Percentiles rank a stretch among this genome's conserved stretches.
These are phyloP conservation scores for Tapirus indicus DNA, from an alignment of 2,797 vertebrate genomes.

Conservation along the genomic window DNA sequence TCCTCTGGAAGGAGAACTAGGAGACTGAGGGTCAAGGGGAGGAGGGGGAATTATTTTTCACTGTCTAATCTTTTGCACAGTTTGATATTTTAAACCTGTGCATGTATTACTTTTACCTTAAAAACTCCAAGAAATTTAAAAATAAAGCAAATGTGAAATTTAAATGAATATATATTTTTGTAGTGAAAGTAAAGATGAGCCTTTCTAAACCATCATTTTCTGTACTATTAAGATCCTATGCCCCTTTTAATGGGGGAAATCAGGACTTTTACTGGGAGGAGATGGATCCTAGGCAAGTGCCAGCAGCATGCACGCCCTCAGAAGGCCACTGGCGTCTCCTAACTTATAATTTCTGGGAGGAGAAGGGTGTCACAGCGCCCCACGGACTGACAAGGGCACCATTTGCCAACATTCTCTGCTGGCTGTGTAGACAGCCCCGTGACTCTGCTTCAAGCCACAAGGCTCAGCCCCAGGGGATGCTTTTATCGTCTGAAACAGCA, in stretches of 20 bases:
- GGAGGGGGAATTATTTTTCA: background rate
- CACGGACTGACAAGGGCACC: background rate
- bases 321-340: background rate
- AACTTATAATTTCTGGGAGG: background rate
- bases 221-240: background rate
- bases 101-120: background rate
- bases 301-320: background rate
- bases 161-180: background rate
- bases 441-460: background rate
- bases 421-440: background rate
- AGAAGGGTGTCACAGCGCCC: background rate
- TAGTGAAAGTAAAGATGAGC: background rate
- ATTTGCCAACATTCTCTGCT: background rate
- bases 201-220: background rate
- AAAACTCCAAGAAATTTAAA: slow-evolving; percentile 2
- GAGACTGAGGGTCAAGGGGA: background rate
- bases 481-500: slow-evolving; percentile 18
- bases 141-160: slow-evolving; percentile 35
- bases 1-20: background rate
- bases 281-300: background rate
- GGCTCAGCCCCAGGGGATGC: background rate
- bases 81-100: slow-evolving; percentile 37
- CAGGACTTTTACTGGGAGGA: background rate
- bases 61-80: background rate
- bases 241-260: background rate